These are phyloP conservation scores for Melitaea athalia DNA, from an alignment of 2,888 invertebrate genomes.

Conservation along the genomic window DNA sequence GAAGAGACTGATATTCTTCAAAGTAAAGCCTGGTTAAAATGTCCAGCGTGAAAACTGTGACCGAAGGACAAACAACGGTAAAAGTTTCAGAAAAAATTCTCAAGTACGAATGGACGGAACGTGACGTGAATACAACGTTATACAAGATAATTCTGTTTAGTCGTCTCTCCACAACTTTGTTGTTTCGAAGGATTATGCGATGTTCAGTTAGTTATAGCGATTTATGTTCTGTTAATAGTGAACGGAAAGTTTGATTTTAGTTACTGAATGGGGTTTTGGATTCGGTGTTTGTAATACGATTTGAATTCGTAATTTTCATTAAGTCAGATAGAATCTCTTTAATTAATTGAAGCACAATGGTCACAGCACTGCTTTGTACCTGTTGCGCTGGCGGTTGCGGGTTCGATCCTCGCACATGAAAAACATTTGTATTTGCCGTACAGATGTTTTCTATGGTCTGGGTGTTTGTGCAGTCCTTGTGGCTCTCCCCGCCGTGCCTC, in stretches of 20 bases:
- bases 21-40: conserved; percentile 8
- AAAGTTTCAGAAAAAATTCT: conserved; percentile 32
- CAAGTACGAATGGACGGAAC: conserved; percentile 28
- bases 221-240: conserved; percentile 9
- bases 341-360: too few relatives aligned
- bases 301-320: neutral
- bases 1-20: neutral
- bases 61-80: conserved; percentile 31
- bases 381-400: too few relatives aligned
- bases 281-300: neutral
- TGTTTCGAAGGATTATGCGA: conserved; percentile 18
- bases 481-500: too few relatives aligned
- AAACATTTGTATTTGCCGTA: too few relatives aligned
- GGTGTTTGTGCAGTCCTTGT: too few relatives aligned
- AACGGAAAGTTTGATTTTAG: conserved; percentile 4
- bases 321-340: neutral
- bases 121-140: conserved; percentile 31
- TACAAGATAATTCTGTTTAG: conserved; percentile 28
- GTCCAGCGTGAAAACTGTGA: conserved; percentile 28
- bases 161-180: conserved; percentile 28
- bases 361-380: too few relatives aligned
- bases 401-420: too few relatives aligned
- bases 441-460: too few relatives aligned
- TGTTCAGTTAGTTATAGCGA: conserved; percentile 14
- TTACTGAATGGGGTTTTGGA: neutral